Percentiles rank a stretch among this genome's conserved stretches.
These are phyloP conservation scores for Atopsyche davidsoni DNA, from an alignment of 1,140 invertebrate species.

Conservation along the genomic window DNA sequence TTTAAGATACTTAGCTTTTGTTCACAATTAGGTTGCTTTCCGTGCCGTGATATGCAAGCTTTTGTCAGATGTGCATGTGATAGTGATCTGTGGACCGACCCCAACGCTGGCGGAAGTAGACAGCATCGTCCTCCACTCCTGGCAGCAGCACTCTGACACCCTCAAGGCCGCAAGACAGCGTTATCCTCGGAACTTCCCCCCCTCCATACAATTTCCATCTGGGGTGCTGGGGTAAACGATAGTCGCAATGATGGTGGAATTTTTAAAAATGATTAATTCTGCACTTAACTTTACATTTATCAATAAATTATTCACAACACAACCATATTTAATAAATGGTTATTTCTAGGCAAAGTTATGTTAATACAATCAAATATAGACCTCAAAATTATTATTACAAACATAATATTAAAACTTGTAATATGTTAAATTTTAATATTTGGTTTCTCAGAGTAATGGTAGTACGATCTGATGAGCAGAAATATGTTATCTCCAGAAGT, in stretches of 20 bases:
- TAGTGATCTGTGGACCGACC: slow-evolving; percentile 71
- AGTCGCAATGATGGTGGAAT: slow-evolving; percentile 2
- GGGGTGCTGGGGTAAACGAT: slow-evolving; percentile 59
- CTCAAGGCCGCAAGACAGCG: slow-evolving; percentile 57
- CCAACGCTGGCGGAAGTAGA: slow-evolving; percentile 68
- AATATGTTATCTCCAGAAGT: slow-evolving; percentile 63
- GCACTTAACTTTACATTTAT: background rate
- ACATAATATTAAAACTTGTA: background rate
- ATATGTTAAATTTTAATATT: slow-evolving; percentile 31
- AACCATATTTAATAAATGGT: too few relatives aligned
- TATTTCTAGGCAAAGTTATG: too few relatives aligned
- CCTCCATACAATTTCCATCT: slow-evolving; percentile 53
- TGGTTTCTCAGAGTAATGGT: slow-evolving; percentile 65
- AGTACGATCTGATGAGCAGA: slow-evolving; percentile 56
- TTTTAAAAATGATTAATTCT: slow-evolving; percentile 4
- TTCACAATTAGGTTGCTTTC: slow-evolving; percentile 63
- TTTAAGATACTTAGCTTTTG: too few relatives aligned
- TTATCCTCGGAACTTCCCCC: slow-evolving; percentile 60
- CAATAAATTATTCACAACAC: background rate
- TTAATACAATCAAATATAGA: too few relatives aligned
- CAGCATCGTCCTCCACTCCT: slow-evolving; percentile 63
- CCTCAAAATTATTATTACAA: too few relatives aligned
- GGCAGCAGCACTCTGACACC: slow-evolving; percentile 62
- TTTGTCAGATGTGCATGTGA: slow-evolving; percentile 65
- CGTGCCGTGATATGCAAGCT: slow-evolving; percentile 70